Base-by-base conservation (phyloP, 2,113 vertebrate species). In the Corythornis vintsioides region DNA sequence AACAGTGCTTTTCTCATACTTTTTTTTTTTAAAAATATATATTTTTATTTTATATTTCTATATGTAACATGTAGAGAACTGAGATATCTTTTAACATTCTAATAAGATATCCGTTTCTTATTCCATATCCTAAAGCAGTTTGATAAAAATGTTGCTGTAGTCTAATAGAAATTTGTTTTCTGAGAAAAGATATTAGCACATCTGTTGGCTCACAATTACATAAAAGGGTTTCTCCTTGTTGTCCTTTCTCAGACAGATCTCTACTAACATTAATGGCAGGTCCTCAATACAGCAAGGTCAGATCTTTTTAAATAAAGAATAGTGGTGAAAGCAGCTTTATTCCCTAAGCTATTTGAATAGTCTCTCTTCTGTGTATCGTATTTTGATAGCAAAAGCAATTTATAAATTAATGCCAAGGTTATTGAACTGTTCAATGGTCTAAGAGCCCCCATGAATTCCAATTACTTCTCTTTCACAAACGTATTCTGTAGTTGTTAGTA, bases 301-400 rank as follows among this genome's bases (percentile, higher is more conserved):
- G n/a, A 65, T 82, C 17, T 52, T 91, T 89, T 88, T 29, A 85
- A 82, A 91, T 50, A 52, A 76, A 74, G 38, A 73, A 22, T 22
- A 7, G 20, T 72, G 24, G 63, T 87, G 59, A 85, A 89, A 38
- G 50, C 40, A 89, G 53, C 17, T 29, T 12, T 75, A 87, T 91
- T 87, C 48, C 71, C 66, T 79, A 43, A 79, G 48, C 57, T 81
- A 33, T 71, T 70, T 89, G 60, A 91, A 67, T 63, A 84, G 57
- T 59, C 33, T 83, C 28, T 89, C 22, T 89, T 75, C 48, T 89
- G n/a, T 91, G n/a, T 15, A 57, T 48, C 17, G 55, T 61, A 83
- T 95, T 91, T 91, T 88, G 85, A 89, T 95, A 88, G 75, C 19
- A 92, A 93, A 95, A 75, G 15, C 50, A 89, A 85, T 85, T 85